Conservation (phyloP, 2,888 invertebrate genomes). For the Meganola albula region DNA sequence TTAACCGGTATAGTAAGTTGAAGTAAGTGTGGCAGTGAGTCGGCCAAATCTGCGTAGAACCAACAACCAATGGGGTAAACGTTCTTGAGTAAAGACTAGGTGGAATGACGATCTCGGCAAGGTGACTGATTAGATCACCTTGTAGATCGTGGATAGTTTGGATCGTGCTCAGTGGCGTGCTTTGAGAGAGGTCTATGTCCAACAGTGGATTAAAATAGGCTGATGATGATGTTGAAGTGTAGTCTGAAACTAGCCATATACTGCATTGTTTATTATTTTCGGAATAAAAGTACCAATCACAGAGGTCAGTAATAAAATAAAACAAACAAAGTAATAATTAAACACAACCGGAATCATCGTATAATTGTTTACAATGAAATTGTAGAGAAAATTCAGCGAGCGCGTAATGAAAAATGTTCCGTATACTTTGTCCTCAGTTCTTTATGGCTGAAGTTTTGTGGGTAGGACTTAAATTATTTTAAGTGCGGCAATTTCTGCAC, state of each 20-base stretch:
- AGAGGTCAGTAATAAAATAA: conserved; percentile 16
- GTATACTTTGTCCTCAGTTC: conserved; percentile 58
- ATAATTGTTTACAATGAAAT: conserved; percentile 64
- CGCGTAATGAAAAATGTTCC: conserved; percentile 68
- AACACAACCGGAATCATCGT: conserved; percentile 50
- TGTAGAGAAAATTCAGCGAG: conserved; percentile 38
- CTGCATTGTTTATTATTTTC: not conserved
- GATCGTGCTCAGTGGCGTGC: too few relatives aligned
- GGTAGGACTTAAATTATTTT: conserved; percentile 66
- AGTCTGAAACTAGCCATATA: not conserved
- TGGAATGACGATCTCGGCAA: too few relatives aligned
- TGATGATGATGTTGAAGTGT: too few relatives aligned
- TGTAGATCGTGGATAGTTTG: too few relatives aligned
- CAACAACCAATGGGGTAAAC: too few relatives aligned
- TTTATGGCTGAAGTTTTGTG: conserved; percentile 63
- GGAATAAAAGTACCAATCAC: not conserved
- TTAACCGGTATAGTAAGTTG: too few relatives aligned
- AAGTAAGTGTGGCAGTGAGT: too few relatives aligned
- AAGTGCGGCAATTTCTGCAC: conserved; percentile 59
- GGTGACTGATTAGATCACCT: too few relatives aligned
- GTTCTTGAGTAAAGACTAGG: too few relatives aligned
- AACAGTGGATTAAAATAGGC: too few relatives aligned
- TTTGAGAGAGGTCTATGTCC: too few relatives aligned
- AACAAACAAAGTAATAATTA: conserved; percentile 40
- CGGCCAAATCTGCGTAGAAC: too few relatives aligned